Conservation (phyloP, 1,140 invertebrate genomes). For the Hylyphantes graminicola region DNA sequence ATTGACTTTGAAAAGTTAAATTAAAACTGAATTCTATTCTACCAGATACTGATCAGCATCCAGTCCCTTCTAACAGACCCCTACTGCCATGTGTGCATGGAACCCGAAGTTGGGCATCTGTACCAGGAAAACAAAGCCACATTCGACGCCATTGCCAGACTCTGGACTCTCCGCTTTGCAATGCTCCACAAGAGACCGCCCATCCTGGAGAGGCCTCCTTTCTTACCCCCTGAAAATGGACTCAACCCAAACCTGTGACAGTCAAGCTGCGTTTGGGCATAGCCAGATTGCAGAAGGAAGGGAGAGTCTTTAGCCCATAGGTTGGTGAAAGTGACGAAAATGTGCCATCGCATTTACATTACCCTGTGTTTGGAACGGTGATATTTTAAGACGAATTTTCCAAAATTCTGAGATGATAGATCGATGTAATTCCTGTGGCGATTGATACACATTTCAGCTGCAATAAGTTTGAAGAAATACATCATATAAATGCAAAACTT, state of each 20-base stretch:
- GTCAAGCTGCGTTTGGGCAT: not conserved
- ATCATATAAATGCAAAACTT: too few species aligned
- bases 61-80: slow-evolving; percentile 94
- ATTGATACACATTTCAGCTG: too few species aligned
- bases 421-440: too few species aligned
- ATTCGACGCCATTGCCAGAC: slow-evolving; percentile 84
- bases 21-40: not conserved
- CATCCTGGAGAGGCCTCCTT: slow-evolving; percentile 22
- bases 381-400: too few species aligned
- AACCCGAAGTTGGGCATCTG: slow-evolving; percentile 84
- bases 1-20: not conserved
- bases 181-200: slow-evolving; percentile 66
- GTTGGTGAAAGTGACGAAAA: too few species aligned
- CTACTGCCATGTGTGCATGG: slow-evolving; percentile 92
- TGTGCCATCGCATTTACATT: too few species aligned
- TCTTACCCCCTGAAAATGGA: slow-evolving; percentile 36
- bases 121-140: slow-evolving; percentile 79
- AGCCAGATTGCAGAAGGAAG: too few species aligned
- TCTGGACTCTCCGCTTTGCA: slow-evolving; percentile 93
- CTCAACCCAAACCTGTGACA: slow-evolving; percentile 48
- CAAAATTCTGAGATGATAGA: too few species aligned
- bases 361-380: too few species aligned
- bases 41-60: slow-evolving; percentile 81
- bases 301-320: too few species aligned
- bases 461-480: too few species aligned